Conservation (phyloP, 2,888 invertebrate genomes). For the Ctena decussata region DNA sequence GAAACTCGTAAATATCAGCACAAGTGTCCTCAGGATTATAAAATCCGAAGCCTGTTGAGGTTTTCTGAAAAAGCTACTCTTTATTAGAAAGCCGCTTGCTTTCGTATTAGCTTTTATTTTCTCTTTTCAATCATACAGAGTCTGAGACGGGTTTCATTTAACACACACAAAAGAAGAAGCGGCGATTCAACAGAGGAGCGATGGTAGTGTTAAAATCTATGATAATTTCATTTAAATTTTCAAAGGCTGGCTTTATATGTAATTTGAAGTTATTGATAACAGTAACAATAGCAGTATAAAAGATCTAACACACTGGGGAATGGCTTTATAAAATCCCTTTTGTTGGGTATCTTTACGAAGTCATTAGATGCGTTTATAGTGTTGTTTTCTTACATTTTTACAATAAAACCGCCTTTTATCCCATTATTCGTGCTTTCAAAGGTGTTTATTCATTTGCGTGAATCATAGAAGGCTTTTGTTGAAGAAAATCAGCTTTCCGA, state of each 20-base stretch:
- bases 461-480: constrained; percentile 27
- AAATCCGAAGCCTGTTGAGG: constrained; percentile 5
- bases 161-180: constrained; percentile 47
- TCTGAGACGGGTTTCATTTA: constrained; percentile 56
- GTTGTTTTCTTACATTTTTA: constrained; percentile 13
- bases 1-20: constrained; percentile 4
- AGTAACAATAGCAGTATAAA: constrained; percentile 51
- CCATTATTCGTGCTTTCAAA: constrained; percentile 53
- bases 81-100: neutral
- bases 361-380: constrained; percentile 63
- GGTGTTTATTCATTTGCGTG: constrained; percentile 52
- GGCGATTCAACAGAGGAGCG: neutral
- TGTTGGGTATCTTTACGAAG: constrained; percentile 43
- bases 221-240: constrained; percentile 72
- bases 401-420: constrained; percentile 61
- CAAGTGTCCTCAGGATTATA: constrained; percentile 1
- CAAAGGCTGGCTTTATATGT: constrained; percentile 67
- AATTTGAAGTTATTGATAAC: constrained; percentile 63
- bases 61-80: neutral
- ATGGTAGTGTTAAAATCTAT: constrained; percentile 70
- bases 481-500: constrained; percentile 5
- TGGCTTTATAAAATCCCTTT: constrained; percentile 54
- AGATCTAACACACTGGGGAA: constrained; percentile 57
- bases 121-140: neutral
- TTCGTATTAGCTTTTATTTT: constrained; percentile 11